Evolutionary conservation across 2,888 invertebrate genomes (phyloP), one percentile per base, ranked within the genome.

Genomic region (Dendrolimus pini): DNA sequence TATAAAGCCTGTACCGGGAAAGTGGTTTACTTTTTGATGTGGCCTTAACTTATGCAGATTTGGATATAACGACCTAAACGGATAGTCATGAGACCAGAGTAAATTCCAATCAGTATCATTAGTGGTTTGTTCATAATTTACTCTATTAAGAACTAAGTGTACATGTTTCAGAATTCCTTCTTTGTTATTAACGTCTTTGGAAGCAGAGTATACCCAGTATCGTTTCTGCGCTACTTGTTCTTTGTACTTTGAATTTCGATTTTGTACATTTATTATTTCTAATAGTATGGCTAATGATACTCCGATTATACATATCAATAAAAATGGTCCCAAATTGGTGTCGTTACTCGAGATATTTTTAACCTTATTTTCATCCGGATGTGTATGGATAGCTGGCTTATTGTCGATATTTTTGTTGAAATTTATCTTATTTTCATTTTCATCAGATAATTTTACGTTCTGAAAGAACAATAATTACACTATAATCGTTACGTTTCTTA

Each of bases 61-160:
- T 0, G 86, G 74, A 57, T 91, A 90, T 9, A 96, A 76, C 0
- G 77, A 80, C 58, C 92, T 80, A 72, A 98, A 98, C 0, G 98
- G 98, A 78, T 97, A 98, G 71, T 97, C 97, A 79, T 98, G 97
- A 0, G 98, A 94, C 99, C 99, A 99, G 9, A 99, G 83, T 0
- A 99, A 89, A 76, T 95, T 94, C 98, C 98, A 99, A 1, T 94
- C 90, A 0, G 92, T 82, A 9, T 85, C 72, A 47, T 92, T 85
- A 0, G 82, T 80, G 0, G 89, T 92, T 64, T 93, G 91, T 59
- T 92, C 82, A 70, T 94, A 98, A 0, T 97, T 98, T 12, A 96
- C 79, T 63, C 95, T 90, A 9, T 95, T 90, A 62, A 99, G 91
- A 1, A 97, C 94, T 47, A 93, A 89, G 71, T 95, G 93, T 0